Conservation (phyloP, 2,888 invertebrate genomes). For the Agriopis aurantiaria region DNA sequence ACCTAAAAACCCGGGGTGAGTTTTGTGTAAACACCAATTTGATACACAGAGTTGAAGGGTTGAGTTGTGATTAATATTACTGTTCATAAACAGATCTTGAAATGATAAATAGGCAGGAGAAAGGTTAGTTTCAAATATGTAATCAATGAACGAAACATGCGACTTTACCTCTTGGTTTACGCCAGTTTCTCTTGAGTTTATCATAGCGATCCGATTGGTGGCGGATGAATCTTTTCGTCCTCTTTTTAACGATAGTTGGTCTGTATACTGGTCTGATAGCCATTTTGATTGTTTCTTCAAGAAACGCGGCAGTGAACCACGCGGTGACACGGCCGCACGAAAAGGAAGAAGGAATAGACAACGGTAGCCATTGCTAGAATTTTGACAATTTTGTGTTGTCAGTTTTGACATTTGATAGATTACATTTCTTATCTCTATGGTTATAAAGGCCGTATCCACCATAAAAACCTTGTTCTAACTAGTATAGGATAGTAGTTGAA, state of each 20-base stretch:
- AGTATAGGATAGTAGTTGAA: neutral
- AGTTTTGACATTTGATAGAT: conserved; percentile 17
- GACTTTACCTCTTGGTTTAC: conserved; percentile 96
- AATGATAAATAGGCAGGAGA: neutral
- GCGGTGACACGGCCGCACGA: conserved; percentile 86
- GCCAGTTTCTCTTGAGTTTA: conserved; percentile 98
- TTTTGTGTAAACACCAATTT: conserved; percentile 7
- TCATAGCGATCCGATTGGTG: conserved; percentile 99
- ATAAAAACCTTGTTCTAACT: neutral
- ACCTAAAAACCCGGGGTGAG: conserved; percentile 15
- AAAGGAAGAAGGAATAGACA: conserved; percentile 83
- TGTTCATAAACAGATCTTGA: neutral
- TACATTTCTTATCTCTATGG: conserved; percentile 47
- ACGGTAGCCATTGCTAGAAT: conserved; percentile 71
- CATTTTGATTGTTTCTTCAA: conserved; percentile 88
- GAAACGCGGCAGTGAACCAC: conserved; percentile 82
- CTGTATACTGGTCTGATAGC: conserved; percentile 96
- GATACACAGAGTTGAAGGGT: neutral
- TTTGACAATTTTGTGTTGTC: conserved; percentile 36
- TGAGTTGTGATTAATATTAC: neutral
- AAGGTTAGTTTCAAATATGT: conserved; percentile 47
- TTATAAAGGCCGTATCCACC: neutral
- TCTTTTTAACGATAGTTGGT: conserved; percentile 97
- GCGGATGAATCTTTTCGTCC: conserved; percentile 98
- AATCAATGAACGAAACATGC: conserved; percentile 67